phyloP scores from a whole-genome alignment of 2,797 vertebrate species.

The Allenopithecus nigroviridis region DNA sequence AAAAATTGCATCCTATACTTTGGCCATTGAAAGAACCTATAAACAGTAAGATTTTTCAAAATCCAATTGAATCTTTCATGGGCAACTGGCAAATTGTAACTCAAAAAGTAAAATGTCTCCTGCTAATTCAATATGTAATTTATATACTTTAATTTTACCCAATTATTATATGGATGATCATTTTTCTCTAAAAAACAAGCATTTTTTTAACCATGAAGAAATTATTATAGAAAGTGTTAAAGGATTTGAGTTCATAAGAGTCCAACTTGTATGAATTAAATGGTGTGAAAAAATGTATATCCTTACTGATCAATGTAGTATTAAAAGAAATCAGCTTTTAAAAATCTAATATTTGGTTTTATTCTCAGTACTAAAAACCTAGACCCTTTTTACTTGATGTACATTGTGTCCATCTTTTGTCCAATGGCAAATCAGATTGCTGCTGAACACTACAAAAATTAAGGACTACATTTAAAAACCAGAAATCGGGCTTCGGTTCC shows the following conservation, averaged over 20 bases:
- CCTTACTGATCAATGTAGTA: neutral
- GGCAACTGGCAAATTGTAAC: neutral
- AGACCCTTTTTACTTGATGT: neutral
- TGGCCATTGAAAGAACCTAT: conserved; percentile 59
- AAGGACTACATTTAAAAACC: conserved; percentile 42
- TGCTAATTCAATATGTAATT: neutral
- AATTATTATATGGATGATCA: neutral
- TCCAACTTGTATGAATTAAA: neutral
- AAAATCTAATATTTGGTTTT: neutral
- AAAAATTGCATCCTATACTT: conserved; percentile 55
- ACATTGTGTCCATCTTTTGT: neutral
- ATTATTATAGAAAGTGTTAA: neutral
- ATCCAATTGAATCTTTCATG: conserved; percentile 70
- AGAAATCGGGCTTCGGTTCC: conserved; percentile 14
- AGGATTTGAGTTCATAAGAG: neutral
- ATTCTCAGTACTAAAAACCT: neutral
- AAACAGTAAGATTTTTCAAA: conserved; percentile 67
- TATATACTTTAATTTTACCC: neutral
- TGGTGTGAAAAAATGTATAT: neutral
- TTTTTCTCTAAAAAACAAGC: neutral
- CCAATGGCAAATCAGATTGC: conserved; percentile 50
- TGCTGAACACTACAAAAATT: neutral
- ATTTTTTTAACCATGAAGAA: neutral
- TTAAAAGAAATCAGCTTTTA: conserved; percentile 8
- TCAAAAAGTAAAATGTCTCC: conserved; percentile 35